These are phyloP conservation scores for Agrenia bidenticulata DNA, from an alignment of 2,888 invertebrate genomes.

Conservation along the genomic window DNA sequence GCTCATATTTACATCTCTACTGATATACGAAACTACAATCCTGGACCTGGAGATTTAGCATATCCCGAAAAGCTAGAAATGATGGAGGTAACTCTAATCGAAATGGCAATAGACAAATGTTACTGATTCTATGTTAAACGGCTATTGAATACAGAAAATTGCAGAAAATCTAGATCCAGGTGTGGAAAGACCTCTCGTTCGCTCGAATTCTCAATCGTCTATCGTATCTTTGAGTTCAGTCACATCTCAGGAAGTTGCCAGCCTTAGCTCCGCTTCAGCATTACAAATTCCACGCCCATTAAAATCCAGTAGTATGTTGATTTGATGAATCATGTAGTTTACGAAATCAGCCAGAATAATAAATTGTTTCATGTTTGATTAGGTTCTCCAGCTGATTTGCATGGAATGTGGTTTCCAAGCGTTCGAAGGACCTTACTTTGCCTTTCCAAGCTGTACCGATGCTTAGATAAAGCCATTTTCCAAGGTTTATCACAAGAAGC, in stretches of 20 bases:
- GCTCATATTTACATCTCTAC: constrained; percentile 90
- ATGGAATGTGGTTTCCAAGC: constrained; percentile 99
- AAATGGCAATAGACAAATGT: no score
- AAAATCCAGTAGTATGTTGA: constrained; percentile 59
- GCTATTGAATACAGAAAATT: constrained; percentile 46
- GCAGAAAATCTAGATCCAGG: constrained; percentile 53
- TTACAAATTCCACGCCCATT: constrained; percentile 57
- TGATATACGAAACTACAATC: constrained; percentile 83
- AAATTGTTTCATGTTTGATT: constrained; percentile 3
- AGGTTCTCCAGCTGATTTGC: constrained; percentile 90
- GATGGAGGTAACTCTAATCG: constrained; percentile 76
- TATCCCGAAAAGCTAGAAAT: constrained; percentile 97
- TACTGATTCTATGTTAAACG: neutral
- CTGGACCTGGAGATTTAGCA: constrained; percentile 92
- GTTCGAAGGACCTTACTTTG: constrained; percentile 92
- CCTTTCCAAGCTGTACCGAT: constrained; percentile 85
- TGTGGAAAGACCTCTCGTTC: constrained; percentile 54
- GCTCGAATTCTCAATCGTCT: constrained; percentile 69
- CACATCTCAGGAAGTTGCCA: constrained; percentile 70
- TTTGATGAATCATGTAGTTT: no score
- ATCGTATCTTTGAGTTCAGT: constrained; percentile 63
- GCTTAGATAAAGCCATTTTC: constrained; percentile 91
- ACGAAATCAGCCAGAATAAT: no score
- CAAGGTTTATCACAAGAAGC: constrained; percentile 97
- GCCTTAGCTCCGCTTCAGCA: constrained; percentile 58